Evolutionary conservation across 2,797 vertebrate species (phyloP).

Genomic region (Tragelaphus oryx): DNA sequence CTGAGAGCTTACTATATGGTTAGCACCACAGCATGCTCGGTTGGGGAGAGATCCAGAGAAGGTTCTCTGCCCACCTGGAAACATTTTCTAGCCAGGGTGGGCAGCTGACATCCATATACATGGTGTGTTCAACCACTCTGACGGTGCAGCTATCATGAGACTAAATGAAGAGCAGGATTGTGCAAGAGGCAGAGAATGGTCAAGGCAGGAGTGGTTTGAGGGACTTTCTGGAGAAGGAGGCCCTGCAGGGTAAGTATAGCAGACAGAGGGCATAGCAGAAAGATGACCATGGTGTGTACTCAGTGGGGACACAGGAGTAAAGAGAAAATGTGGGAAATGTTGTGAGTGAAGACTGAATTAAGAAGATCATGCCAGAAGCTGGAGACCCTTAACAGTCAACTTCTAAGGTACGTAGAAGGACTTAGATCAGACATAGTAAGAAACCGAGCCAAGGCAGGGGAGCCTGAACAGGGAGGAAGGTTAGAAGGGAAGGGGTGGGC

Average conservation of each 20-base stretch:
- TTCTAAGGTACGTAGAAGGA: background rate
- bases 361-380: background rate
- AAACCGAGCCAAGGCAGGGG: background rate
- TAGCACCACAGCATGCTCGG: background rate
- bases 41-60: background rate
- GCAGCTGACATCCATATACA: background rate
- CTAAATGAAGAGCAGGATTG: background rate
- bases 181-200: background rate
- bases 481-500: background rate
- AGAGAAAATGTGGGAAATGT: background rate
- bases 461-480: background rate
- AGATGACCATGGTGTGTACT: background rate
- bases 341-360: background rate
- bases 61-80: background rate
- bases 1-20: background rate
- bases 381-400: background rate
- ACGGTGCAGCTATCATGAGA: fast-evolving
- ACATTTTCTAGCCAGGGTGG: background rate
- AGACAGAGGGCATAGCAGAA: background rate
- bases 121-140: fast-evolving
- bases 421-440: background rate
- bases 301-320: background rate
- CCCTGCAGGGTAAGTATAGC: background rate
- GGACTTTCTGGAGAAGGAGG: background rate
- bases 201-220: background rate